Conservation (phyloP, 2,113 vertebrate genomes). For the Malurus elegans region DNA sequence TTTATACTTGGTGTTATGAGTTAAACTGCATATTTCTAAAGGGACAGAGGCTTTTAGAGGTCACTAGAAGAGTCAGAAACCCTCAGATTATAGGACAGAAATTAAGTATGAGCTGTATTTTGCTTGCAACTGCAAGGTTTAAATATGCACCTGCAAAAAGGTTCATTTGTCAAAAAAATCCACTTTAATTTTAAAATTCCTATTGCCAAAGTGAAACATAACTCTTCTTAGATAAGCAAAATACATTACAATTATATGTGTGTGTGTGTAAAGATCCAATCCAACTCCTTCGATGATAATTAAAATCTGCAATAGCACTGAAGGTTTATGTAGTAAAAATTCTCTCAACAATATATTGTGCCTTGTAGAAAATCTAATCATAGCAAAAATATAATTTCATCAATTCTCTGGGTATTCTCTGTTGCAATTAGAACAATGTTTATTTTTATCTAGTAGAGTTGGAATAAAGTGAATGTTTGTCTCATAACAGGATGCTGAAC, state of each 20-base stretch:
- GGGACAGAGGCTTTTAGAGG: not conserved
- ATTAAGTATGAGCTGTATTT: not conserved
- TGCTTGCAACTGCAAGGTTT: not conserved
- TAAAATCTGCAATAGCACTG: not conserved
- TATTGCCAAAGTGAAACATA: not conserved
- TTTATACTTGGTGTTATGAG: not conserved
- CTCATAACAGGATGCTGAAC: not conserved
- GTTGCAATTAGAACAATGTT: not conserved
- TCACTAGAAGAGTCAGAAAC: not conserved
- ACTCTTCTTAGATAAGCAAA: not conserved
- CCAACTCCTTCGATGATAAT: not conserved
- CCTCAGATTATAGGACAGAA: not conserved
- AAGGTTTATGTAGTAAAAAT: not conserved
- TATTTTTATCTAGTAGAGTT: not conserved
- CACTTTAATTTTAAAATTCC: not conserved
- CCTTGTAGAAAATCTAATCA: not conserved
- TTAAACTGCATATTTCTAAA: not conserved
- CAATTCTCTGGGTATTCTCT: not conserved
- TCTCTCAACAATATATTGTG: not conserved
- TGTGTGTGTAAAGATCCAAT: not conserved
- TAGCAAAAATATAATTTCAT: not conserved
- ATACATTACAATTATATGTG: not conserved
- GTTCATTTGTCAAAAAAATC: not conserved
- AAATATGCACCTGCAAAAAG: not conserved
- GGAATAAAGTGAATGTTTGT: not conserved